Evolutionary conservation across 1,140 invertebrate species (phyloP).

Genomic region (Homarus americanus): DNA sequence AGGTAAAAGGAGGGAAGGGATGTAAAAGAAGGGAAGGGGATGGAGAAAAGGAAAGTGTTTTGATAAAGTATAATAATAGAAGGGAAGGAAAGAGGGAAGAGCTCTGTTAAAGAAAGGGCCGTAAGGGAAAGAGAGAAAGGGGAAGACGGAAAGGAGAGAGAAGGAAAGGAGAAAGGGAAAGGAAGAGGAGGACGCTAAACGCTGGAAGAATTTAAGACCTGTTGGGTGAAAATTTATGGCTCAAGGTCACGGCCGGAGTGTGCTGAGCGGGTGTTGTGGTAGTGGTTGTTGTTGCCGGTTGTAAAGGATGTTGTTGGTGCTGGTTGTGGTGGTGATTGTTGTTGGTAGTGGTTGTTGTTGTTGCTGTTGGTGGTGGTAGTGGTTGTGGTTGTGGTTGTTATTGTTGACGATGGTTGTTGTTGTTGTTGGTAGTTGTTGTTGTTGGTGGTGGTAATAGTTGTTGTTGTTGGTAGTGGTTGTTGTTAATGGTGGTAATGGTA

Average conservation of each 20-base stretch:
- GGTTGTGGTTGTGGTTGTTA: background rate
- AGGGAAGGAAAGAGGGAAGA: background rate
- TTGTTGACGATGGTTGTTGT: too few relatives aligned
- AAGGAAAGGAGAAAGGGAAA: background rate
- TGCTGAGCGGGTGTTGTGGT: background rate
- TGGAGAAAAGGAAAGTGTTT: too few relatives aligned
- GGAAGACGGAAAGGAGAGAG: background rate
- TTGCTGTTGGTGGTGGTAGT: background rate
- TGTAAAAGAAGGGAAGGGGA: background rate
- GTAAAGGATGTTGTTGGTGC: background rate
- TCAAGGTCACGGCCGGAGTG: conserved; percentile 33
- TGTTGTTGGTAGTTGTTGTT: too few relatives aligned
- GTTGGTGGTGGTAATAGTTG: too few relatives aligned
- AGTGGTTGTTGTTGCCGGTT: background rate
- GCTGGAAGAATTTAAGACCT: conserved; percentile 42
- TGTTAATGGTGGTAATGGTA: background rate
- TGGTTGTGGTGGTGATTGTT: conserved; percentile 7
- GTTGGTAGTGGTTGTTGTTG: background rate
- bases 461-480: too few relatives aligned
- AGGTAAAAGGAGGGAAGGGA: background rate
- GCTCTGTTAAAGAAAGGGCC: too few relatives aligned
- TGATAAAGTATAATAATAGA: too few relatives aligned
- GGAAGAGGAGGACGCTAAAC: background rate
- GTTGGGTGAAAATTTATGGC: conserved; percentile 50
- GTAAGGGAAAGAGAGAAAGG: background rate